These are phyloP conservation scores for Catharus ustulatus DNA, from an alignment of 2,797 vertebrate species.

Conservation along the genomic window DNA sequence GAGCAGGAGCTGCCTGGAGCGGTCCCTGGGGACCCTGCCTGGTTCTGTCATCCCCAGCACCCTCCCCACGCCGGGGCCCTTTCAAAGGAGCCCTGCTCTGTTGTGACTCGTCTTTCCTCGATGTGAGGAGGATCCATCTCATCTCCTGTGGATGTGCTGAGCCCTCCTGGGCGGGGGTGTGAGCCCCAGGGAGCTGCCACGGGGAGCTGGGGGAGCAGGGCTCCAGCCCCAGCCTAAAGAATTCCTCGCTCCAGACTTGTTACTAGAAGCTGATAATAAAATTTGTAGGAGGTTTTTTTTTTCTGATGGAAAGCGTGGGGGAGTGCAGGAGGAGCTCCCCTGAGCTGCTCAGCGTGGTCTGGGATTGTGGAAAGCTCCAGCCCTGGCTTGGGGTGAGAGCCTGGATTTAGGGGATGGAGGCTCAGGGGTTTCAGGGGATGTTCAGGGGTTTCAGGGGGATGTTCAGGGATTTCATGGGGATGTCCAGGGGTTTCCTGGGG, in stretches of 20 bases:
- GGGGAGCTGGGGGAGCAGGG: neutral
- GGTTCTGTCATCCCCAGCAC: neutral
- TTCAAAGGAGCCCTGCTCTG: neutral
- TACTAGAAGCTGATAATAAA: neutral
- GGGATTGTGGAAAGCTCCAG: neutral
- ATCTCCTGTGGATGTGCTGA: neutral
- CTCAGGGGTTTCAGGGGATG: too few relatives aligned
- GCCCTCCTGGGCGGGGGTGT: neutral
- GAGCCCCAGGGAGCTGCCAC: neutral
- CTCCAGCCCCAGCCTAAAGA: neutral
- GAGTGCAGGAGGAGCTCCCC: neutral
- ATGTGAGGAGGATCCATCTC: neutral
- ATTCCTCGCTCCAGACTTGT: neutral
- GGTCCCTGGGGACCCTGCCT: constrained; percentile 38
- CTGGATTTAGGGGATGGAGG: too few relatives aligned
- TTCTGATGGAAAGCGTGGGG: neutral
- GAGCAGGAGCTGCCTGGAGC: neutral
- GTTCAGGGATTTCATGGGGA: too few relatives aligned
- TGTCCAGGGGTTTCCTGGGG: too few relatives aligned
- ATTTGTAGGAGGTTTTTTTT: neutral
- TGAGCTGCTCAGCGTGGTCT: neutral
- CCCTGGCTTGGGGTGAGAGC: neutral
- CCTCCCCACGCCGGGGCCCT: neutral
- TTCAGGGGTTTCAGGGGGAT: too few relatives aligned
- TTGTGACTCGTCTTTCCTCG: neutral